A percentile compares a stretch with the other conserved stretches of the same genome.
Evolutionary conservation across 2,113 vertebrate genomes (phyloP).

Genomic region (Malurus cyaneus): DNA sequence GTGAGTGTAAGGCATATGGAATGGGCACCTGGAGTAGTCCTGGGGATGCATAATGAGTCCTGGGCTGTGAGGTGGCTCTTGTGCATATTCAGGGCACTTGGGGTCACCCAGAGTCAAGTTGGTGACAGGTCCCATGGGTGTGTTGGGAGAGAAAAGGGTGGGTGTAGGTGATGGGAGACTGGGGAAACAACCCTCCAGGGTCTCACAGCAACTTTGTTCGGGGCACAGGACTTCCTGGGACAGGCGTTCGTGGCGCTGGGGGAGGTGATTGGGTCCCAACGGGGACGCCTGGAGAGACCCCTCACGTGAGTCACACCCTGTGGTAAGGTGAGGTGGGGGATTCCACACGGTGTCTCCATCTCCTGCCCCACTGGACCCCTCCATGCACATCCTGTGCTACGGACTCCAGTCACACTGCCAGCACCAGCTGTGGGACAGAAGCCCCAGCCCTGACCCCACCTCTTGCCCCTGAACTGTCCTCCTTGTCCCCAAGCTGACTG

Average conservation of each 20-base stretch:
- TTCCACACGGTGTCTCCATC: neutral
- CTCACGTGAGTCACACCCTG: slow-evolving; percentile 72
- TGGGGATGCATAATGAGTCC: neutral
- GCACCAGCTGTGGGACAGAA: neutral
- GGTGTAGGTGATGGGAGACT: neutral
- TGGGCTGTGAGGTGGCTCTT: neutral
- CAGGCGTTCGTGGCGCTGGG: slow-evolving; percentile 79
- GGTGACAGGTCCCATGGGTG: neutral
- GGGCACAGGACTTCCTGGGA: slow-evolving; percentile 79
- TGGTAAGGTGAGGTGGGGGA: too few species aligned
- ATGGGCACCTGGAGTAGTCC: accelerated
- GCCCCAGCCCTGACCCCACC: neutral
- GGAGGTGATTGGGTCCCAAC: slow-evolving; percentile 81
- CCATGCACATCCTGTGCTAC: neutral
- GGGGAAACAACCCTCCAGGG: neutral
- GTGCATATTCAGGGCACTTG: neutral
- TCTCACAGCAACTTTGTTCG: accelerated
- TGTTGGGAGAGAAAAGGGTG: accelerated
- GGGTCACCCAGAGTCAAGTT: neutral
- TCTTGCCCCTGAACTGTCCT: neutral
- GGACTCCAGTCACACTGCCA: neutral
- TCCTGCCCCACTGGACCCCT: neutral
- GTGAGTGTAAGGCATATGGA: neutral
- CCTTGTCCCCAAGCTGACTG: neutral
- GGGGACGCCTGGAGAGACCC: slow-evolving; percentile 78